phyloP scores from a whole-genome alignment of 2,888 invertebrate genomes.

The Agrilus mali region DNA sequence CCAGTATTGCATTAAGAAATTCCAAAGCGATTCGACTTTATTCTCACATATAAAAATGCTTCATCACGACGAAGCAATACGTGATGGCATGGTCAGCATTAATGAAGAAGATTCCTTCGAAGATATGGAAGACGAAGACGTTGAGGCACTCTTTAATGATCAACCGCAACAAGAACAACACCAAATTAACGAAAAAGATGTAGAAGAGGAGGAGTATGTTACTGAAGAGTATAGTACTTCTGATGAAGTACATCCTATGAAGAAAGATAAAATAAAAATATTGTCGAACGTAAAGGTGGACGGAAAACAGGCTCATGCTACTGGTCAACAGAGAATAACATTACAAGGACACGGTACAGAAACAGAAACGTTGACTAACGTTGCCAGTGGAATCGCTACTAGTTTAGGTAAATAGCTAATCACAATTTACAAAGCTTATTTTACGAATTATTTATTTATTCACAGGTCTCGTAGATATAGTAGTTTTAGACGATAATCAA shows the following conservation, averaged over 20 bases:
- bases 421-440: too few species aligned
- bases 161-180: constrained; percentile 11
- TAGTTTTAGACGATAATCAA: constrained; percentile 47
- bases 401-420: constrained; percentile 28
- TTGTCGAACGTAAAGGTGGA: constrained; percentile 20
- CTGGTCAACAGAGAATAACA: neutral
- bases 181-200: constrained; percentile 14
- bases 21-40: constrained; percentile 53
- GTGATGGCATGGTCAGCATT: constrained; percentile 49
- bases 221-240: constrained; percentile 20
- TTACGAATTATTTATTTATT: too few species aligned
- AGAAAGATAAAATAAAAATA: constrained; percentile 40
- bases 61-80: constrained; percentile 50
- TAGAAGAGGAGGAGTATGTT: constrained; percentile 20
- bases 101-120: constrained; percentile 45
- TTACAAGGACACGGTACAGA: constrained; percentile 32
- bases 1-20: constrained; percentile 63
- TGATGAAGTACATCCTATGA: constrained; percentile 20
- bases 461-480: constrained; percentile 36
- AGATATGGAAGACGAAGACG: constrained; percentile 30
- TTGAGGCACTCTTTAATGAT: constrained; percentile 17
- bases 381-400: constrained; percentile 44
- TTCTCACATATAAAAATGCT: constrained; percentile 56
- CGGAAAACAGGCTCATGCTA: constrained; percentile 7
- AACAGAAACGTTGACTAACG: constrained; percentile 41